Percentiles rank a stretch among this genome's conserved stretches.
Evolutionary conservation across 2,113 vertebrate genomes (phyloP).

Genomic region (Meleagris gallopavo): DNA sequence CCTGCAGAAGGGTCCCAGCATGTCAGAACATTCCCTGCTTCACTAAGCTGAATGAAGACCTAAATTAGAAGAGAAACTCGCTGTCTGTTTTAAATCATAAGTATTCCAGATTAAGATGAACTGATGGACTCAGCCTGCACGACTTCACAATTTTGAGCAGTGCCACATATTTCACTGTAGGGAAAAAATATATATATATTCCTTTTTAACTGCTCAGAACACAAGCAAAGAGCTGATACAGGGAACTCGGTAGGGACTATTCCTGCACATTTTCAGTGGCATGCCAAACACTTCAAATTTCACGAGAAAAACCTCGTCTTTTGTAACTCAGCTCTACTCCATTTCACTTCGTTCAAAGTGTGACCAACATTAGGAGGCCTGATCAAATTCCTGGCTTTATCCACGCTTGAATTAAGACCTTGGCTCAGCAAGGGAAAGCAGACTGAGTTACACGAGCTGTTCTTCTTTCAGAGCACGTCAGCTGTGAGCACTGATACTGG

Average conservation of each 20-base stretch:
- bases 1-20: neutral
- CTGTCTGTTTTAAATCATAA: neutral
- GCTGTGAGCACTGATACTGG: neutral
- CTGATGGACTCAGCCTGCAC: neutral
- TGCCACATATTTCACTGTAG: neutral
- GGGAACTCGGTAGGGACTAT: neutral
- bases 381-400: constrained; percentile 70
- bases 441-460: neutral
- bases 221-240: neutral
- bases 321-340: neutral
- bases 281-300: constrained; percentile 5
- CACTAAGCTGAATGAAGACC: neutral
- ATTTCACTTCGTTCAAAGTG: constrained; percentile 28
- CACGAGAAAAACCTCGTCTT: neutral
- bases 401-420: constrained; percentile 36
- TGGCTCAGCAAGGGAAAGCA: neutral
- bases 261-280: neutral
- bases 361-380: neutral
- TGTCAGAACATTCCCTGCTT: neutral
- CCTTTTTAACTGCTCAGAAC: neutral
- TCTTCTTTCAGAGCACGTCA: neutral
- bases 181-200: neutral
- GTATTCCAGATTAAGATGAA: neutral
- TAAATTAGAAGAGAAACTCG: neutral
- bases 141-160: neutral